Evolutionary conservation across 2,888 invertebrate genomes (phyloP).

Genomic region (Agrotis segetum): DNA sequence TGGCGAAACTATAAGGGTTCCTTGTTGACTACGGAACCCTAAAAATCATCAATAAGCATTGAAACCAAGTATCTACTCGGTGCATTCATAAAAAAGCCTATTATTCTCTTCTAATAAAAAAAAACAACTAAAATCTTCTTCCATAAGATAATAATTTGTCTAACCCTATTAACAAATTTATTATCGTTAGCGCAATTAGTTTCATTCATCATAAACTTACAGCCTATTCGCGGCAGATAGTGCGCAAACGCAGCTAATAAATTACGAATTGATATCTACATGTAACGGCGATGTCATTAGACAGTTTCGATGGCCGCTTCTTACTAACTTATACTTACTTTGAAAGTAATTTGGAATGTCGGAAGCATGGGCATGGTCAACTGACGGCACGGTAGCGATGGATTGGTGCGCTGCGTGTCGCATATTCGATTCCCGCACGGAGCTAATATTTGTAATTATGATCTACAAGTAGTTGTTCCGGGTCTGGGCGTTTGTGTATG

Average conservation of each 20-base stretch:
- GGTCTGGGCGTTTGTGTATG: no score
- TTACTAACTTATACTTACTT: slow-evolving; percentile 30
- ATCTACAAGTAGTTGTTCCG: no score
- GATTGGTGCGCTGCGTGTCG: no score
- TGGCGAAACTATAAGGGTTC: no score
- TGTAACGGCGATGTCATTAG: slow-evolving; percentile 54
- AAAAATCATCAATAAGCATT: no score
- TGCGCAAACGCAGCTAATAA: slow-evolving; percentile 49
- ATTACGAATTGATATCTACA: slow-evolving; percentile 61
- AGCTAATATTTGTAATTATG: no score
- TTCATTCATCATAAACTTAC: slow-evolving; percentile 63
- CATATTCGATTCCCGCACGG: no score
- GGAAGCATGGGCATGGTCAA: neutral
- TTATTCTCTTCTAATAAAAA: neutral
- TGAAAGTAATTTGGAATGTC: slow-evolving; percentile 21
- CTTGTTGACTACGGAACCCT: no score
- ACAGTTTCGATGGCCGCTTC: slow-evolving; percentile 37
- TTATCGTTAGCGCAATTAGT: slow-evolving; percentile 58
- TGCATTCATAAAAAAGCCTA: no score
- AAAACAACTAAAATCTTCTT: slow-evolving; percentile 11
- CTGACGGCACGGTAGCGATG: no score
- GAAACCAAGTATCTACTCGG: no score
- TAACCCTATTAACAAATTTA: slow-evolving; percentile 53
- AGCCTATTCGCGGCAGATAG: slow-evolving; percentile 50
- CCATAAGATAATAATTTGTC: slow-evolving; percentile 24